Evolutionary conservation across 2,888 invertebrate genomes (phyloP), one percentile per base, ranked within the genome.

Genomic region (Dorcus hopei): DNA sequence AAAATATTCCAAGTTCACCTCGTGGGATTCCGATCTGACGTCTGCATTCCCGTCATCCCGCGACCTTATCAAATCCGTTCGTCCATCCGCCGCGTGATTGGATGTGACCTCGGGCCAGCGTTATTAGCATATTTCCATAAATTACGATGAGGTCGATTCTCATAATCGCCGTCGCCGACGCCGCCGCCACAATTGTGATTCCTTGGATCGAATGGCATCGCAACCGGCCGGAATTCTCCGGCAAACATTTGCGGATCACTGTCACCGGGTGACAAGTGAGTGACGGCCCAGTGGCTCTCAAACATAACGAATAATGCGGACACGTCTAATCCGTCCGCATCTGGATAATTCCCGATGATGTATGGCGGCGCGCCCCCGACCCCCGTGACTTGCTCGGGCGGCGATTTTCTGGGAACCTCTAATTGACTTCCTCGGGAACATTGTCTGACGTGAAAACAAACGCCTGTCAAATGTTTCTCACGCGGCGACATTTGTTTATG

Each of bases 41-140:
- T 71, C 70, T 70, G 68, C 71, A 70, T 72, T 70, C 70, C 69
- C 65, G 26, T 69, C 66, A 38, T 38, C 65, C 61, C 63, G 65
- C 65, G 64, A 64, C 67, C 65, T 66, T 67, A 67, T 66, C 65
- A 67, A 67, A 62, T 64, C 61, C 56, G 53, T 62, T 54, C 51
- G 47, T 19, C 19, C 51, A 23, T 19, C 9, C 45, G 45, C 23
- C 26, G 26, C 54, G 50, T 45, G 54, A 54, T 54, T 49, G 54
- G 58, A 43, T 43, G 49, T 43, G 26, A 33, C 26, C 26, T 33
- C 26, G 72, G 71, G 69, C 66, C 38, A 57, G 69, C 71, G 70
- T 72, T 68, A 76, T 78, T 77, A 77, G 74, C 73, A 72, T 74
- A 78, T 77, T 77, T 77, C 75, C 76, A 77, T 78, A 78, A 77